phyloP scores from a whole-genome alignment of 2,888 invertebrate species.

The Ennomos quercinarius region DNA sequence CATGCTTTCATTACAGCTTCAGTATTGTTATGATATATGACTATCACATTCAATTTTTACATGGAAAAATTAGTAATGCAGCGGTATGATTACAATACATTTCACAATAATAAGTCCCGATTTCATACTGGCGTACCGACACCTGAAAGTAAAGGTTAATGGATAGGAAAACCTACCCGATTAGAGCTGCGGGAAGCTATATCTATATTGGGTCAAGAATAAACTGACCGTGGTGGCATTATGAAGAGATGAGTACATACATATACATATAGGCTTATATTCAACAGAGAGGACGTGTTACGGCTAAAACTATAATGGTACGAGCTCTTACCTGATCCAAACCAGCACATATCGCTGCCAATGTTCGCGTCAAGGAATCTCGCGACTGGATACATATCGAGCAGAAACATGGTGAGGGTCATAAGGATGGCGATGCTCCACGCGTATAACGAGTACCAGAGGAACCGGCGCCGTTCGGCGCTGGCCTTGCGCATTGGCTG shows the following conservation, averaged over 20 bases:
- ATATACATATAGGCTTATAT: not conserved
- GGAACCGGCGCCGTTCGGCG: slow-evolving; percentile 84
- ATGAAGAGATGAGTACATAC: too few relatives aligned
- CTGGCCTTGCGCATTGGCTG: slow-evolving; percentile 73
- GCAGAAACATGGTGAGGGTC: slow-evolving; percentile 80
- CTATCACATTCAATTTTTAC: slow-evolving; percentile 9
- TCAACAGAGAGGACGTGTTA: not conserved
- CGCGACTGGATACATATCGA: slow-evolving; percentile 79
- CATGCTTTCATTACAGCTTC: slow-evolving; percentile 3
- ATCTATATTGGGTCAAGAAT: too few relatives aligned
- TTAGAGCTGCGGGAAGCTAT: too few relatives aligned
- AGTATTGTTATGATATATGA: slow-evolving; percentile 13
- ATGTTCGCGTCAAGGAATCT: slow-evolving; percentile 84
- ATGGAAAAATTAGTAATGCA: not conserved
- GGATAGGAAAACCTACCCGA: too few relatives aligned
- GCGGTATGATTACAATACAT: too few relatives aligned
- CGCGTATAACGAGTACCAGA: slow-evolving; percentile 89
- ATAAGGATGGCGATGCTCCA: slow-evolving; percentile 88
- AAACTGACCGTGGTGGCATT: too few relatives aligned
- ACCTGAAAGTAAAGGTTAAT: too few relatives aligned
- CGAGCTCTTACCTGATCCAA: slow-evolving; percentile 76
- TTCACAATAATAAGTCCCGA: too few relatives aligned
- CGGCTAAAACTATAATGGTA: slow-evolving; percentile 33
- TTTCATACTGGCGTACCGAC: too few relatives aligned
- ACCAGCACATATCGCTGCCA: slow-evolving; percentile 88